Conservation (phyloP, 1,140 invertebrate species). For the Drosophila miranda region DNA sequence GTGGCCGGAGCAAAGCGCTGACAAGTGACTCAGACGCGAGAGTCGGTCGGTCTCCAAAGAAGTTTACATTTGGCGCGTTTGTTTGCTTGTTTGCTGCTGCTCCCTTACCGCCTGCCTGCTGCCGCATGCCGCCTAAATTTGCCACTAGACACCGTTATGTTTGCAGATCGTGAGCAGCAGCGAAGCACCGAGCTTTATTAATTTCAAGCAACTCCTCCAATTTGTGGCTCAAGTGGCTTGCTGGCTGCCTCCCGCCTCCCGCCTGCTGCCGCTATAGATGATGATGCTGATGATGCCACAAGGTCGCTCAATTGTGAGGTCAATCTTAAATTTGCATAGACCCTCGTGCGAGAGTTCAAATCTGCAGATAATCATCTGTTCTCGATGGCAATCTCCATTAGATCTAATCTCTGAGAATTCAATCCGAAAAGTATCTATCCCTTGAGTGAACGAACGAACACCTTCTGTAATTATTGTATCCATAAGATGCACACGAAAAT, state of each 20-base stretch:
- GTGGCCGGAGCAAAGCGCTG: slow-evolving; percentile 33
- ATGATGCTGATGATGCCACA: slow-evolving; percentile 41
- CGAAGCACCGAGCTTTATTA: slow-evolving; percentile 57
- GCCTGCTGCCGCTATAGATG: slow-evolving; percentile 16
- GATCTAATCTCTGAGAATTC: not conserved
- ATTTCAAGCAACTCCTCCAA: slow-evolving; percentile 51
- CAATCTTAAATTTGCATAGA: slow-evolving; percentile 22
- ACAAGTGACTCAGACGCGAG: slow-evolving; percentile 66
- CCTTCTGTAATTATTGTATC: slow-evolving; percentile 16
- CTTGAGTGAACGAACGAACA: slow-evolving; percentile 33
- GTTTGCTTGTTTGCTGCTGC: slow-evolving; percentile 45
- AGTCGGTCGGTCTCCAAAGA: slow-evolving; percentile 34
- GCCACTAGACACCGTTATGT: slow-evolving; percentile 64
- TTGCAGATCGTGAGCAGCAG: slow-evolving; percentile 59
- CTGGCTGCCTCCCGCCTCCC: not conserved
- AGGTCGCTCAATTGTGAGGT: slow-evolving; percentile 28
- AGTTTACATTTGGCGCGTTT: slow-evolving; percentile 61
- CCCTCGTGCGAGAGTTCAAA: slow-evolving; percentile 6
- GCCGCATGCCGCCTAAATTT: slow-evolving; percentile 18
- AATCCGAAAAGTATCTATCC: not conserved
- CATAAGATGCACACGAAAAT: not conserved
- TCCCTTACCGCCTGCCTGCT: not conserved
- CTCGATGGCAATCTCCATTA: too few species aligned
- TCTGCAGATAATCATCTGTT: slow-evolving; percentile 19
- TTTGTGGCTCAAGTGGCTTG: slow-evolving; percentile 33